Conservation (phyloP, 2,113 vertebrate genomes). For the Gorilla gorilla region DNA sequence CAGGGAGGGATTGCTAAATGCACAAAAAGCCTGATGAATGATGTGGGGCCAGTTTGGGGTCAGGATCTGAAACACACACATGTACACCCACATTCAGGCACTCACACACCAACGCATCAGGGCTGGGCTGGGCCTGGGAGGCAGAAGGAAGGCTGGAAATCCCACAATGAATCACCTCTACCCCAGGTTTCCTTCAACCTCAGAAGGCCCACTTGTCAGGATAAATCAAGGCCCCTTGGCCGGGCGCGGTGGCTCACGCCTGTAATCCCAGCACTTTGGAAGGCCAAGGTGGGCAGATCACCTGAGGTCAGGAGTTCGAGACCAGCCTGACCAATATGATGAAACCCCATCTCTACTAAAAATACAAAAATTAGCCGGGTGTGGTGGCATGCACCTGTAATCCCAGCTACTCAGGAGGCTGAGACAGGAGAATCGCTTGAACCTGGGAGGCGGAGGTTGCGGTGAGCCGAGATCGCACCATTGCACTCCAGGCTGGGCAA, state of each 20-base stretch:
- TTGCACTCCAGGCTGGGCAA: no score
- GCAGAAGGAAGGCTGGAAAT: background rate
- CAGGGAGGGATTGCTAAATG: background rate
- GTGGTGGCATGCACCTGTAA: no score
- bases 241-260: no score
- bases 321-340: no score
- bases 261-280: no score
- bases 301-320: no score
- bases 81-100: background rate
- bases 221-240: background rate
- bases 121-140: background rate
- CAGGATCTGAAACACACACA: background rate
- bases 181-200: background rate
- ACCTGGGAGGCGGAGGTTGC: fast-evolving
- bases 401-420: no score
- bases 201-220: background rate
- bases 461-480: fast-evolving
- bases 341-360: no score
- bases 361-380: no score
- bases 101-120: background rate
- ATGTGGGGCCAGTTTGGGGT: background rate
- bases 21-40: background rate
- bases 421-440: no score
- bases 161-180: background rate
- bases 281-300: no score